These are phyloP conservation scores for Ceratoteleas bidentatus DNA, from an alignment of 1,140 invertebrate species.

Conservation along the genomic window DNA sequence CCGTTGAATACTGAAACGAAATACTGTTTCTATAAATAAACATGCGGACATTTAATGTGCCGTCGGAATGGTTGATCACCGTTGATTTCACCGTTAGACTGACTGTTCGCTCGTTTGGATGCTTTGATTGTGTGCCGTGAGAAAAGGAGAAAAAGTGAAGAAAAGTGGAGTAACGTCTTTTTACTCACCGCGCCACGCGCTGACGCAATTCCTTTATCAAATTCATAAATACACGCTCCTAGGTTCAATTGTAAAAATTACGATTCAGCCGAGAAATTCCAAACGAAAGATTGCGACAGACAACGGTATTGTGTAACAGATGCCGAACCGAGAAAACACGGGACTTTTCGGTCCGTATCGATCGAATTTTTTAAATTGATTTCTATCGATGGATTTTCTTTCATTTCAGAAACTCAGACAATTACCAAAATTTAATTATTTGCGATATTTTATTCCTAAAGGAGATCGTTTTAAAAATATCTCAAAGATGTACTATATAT, in stretches of 20 bases:
- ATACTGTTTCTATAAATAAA: slow-evolving; percentile 35
- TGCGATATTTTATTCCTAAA: no score
- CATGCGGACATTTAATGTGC: slow-evolving; percentile 43
- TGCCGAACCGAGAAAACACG: no score
- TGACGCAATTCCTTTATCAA: slow-evolving; percentile 17
- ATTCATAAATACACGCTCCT: slow-evolving; percentile 15
- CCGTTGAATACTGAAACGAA: background rate
- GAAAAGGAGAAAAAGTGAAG: slow-evolving; percentile 32
- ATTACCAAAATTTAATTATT: no score
- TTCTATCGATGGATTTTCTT: no score
- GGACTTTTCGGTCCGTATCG: no score
- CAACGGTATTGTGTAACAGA: no score
- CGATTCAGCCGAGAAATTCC: background rate
- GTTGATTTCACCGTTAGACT: slow-evolving; percentile 48
- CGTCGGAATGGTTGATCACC: slow-evolving; percentile 36
- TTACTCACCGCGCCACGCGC: background rate
- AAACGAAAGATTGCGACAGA: background rate
- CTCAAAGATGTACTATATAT: no score
- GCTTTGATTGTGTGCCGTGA: slow-evolving; percentile 30
- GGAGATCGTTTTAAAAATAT: no score
- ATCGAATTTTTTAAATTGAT: no score
- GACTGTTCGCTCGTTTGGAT: slow-evolving; percentile 14
- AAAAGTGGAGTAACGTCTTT: slow-evolving; percentile 37
- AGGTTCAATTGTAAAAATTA: slow-evolving; percentile 13
- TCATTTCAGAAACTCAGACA: no score